Base-by-base conservation (phyloP, 2,797 vertebrate genomes). In the Babyrousa celebensis region DNA sequence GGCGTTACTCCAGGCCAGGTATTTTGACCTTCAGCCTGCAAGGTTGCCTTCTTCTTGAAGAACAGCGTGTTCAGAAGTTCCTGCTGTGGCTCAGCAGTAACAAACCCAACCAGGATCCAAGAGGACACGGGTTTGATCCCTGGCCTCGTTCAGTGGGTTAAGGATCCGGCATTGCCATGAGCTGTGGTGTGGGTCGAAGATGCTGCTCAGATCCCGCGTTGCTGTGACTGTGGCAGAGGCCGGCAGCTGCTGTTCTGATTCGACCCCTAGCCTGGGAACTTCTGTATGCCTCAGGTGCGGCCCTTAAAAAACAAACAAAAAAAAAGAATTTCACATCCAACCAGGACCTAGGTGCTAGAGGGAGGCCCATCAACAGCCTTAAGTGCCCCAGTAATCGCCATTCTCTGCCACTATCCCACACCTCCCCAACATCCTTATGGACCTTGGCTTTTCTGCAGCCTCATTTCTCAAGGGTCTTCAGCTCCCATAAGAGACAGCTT, bases 381-480 rank as follows among this genome's bases (percentile, higher is more conserved):
- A 14, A 63, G 43, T 12, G 4, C 43, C 29, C 10, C 12, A 1
- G 3, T n/a, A 29, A n/a, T 60, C 0, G 1, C 84, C 2, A 0
- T 32, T 29, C 11, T 72, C 52, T 23, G 63, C n/a, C 43, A 15
- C 6, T 17, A 43, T 10, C 16, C 15, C 1, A 9, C 6, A 25
- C 8, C 56, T 67, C 75, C 48, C 21, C 8, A 27, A 20, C 25
- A 40, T 27, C 63, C 54, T 82, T 36, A 1, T 48, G n/a, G n/a
- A 18, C 58, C 67, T 60, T 70, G 5, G 10, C 72, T 80, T 93
- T 78, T 17, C 32, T 8, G 10, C 60, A 84, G 0, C 25, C 56
- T 60, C 60, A 6, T 32, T 58, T 90, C 67, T 78, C 40, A 18
- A 36, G 63, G 67, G 63, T 16, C 62, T 0, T 18, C 29, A 20